Conservation (phyloP, 2,888 invertebrate species). For the Synergus laeviventris region DNA sequence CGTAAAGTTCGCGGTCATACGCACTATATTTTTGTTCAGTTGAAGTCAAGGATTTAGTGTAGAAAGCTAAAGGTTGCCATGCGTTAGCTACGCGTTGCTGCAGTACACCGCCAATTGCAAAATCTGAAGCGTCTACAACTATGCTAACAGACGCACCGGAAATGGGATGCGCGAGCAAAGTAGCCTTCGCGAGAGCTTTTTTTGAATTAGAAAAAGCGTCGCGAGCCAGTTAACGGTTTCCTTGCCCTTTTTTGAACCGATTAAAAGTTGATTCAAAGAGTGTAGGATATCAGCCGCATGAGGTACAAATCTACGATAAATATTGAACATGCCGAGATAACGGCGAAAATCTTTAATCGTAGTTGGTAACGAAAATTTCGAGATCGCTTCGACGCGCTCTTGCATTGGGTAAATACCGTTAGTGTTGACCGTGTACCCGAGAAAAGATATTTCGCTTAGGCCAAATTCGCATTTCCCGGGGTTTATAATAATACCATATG, state of each 20-base stretch:
- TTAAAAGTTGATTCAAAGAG: conserved; percentile 61
- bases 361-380: background rate
- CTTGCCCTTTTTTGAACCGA: conserved; percentile 2
- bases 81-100: conserved; percentile 51
- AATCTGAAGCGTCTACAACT: too few relatives aligned
- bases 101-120: too few relatives aligned
- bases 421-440: conserved; percentile 39
- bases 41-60: conserved; percentile 56
- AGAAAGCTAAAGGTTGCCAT: conserved; percentile 59
- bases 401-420: conserved; percentile 26
- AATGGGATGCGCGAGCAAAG: too few relatives aligned
- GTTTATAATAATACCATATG: conserved; percentile 33
- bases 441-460: conserved; percentile 10
- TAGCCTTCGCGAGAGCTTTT: conserved; percentile 46
- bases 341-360: conserved; percentile 35
- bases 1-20: conserved; percentile 59
- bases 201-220: conserved; percentile 49
- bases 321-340: conserved; percentile 62
- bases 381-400: conserved; percentile 21
- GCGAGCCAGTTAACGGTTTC: conserved; percentile 44
- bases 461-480: conserved; percentile 36
- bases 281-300: conserved; percentile 67
- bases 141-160: too few relatives aligned
- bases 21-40: too few relatives aligned
- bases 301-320: conserved; percentile 69